Evolutionary conservation across 2,888 invertebrate genomes (phyloP).

Genomic region (Conistra vaccinii): DNA sequence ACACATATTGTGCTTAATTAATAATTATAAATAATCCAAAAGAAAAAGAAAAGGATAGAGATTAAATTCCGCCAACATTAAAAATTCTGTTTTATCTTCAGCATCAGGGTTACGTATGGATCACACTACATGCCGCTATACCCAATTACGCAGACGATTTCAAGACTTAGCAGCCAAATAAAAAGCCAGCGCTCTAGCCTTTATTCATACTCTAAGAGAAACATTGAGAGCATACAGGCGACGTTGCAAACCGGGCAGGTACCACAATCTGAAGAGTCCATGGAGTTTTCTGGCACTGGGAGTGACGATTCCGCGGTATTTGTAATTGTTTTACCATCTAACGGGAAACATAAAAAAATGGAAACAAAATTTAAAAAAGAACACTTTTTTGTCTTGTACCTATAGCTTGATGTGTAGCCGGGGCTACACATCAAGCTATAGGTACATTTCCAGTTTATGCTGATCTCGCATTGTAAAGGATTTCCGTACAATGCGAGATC

Average conservation of each 20-base stretch:
- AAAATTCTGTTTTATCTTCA: neutral
- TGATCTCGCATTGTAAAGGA: no score
- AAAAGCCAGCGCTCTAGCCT: constrained; percentile 55
- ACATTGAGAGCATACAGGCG: constrained; percentile 60
- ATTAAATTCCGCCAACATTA: neutral
- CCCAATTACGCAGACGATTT: neutral
- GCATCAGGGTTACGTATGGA: neutral
- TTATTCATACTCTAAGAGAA: constrained; percentile 43
- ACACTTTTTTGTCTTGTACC: no score
- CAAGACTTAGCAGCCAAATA: neutral
- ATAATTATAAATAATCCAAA: neutral
- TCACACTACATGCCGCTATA: neutral
- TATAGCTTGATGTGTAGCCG: no score
- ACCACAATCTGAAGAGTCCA: constrained; percentile 61
- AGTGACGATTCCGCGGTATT: constrained; percentile 1
- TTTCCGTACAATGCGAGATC: no score
- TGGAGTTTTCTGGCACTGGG: constrained; percentile 8
- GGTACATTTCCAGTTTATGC: no score
- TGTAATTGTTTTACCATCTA: neutral
- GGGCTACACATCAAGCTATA: no score
- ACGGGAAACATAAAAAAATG: constrained; percentile 13
- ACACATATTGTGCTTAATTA: neutral
- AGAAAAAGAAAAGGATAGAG: neutral
- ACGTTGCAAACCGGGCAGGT: constrained; percentile 68
- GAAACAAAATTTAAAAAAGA: neutral